Base-by-base conservation (phyloP, 2,888 invertebrate species). In the Cyclophora albipunctata region DNA sequence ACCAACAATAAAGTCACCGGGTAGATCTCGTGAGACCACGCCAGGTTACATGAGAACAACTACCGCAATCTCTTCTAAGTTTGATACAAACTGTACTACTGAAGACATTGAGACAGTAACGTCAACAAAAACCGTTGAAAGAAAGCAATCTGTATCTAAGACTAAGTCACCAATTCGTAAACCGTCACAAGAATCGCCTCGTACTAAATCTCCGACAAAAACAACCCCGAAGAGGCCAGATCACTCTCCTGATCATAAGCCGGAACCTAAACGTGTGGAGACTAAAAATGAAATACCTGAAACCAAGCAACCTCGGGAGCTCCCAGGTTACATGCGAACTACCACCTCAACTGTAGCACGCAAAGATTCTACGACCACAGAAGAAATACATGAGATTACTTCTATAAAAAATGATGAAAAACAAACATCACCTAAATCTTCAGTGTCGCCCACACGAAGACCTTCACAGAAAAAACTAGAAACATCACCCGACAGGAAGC, bases 21-120 rank as follows among this genome's bases (percentile, higher is more conserved):
- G 3, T 4, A 50, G 43, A 43, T 34, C 45, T 34, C 37, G 42
- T 47, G 47, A 45, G 33, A 43, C 45, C 6, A 53, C 43, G 46
- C 47, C 51, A 41, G 48, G 34, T 3, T 52, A 57, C 45, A 50
- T 49, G 35, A 57, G 47, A 6, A 52, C 47, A 3, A 56, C 52
- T 34, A 49, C 52, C 4, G 7, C 44, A 20, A 41, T n/a, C 5
- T 44, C 34, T 5, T 49, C 55, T 41, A 53, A 54, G 34, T 53
- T 47, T 48, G 53, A 56, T 5, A 48, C 43, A 34, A 50, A 33
- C 34, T 47, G 47, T 7, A 56, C 48, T 33, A 45, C 45, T 45
- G 48, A 55, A 34, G 42, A 53, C 46, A 7, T 43, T 45, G 43
- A 54, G 45, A 48, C 48, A 6, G 49, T 40, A 3, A 44, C 46